These are phyloP conservation scores for Caenorhabditis afra DNA, from an alignment of 2,888 invertebrate genomes.

Conservation along the genomic window DNA sequence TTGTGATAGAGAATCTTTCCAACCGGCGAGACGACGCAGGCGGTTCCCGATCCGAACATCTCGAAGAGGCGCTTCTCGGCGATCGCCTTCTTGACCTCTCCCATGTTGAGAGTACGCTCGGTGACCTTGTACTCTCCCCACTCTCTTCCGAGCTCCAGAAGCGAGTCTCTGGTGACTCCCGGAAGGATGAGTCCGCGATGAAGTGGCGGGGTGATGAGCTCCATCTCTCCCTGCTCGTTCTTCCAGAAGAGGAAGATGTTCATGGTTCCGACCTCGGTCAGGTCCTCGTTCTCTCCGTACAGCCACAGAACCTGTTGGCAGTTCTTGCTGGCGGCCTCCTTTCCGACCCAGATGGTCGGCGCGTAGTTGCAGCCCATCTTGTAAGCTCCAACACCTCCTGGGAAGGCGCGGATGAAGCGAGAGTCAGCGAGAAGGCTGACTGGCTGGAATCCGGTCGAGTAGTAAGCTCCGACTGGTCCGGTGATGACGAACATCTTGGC, in stretches of 20 bases:
- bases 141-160: conserved; percentile 88
- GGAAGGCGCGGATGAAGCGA: conserved; percentile 87
- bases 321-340: conserved; percentile 87
- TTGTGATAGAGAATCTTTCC: conserved; percentile 88
- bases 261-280: conserved; percentile 99
- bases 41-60: conserved; percentile 98
- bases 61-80: conserved; percentile 90
- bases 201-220: conserved; percentile 93
- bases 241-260: conserved; percentile 93
- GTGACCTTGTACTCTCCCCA: conserved; percentile 89
- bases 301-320: conserved; percentile 88
- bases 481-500: conserved; percentile 93
- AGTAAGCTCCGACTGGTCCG: conserved; percentile 95
- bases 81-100: conserved; percentile 86
- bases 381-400: conserved; percentile 91
- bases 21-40: conserved; percentile 94
- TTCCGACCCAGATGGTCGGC: conserved; percentile 83
- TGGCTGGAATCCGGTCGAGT: conserved; percentile 84
- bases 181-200: conserved; percentile 92
- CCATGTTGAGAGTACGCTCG: conserved; percentile 90
- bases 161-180: conserved; percentile 92
- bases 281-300: conserved; percentile 92
- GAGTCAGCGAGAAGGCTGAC: conserved; percentile 90
- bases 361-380: conserved; percentile 90
- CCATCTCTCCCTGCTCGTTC: conserved; percentile 92